phyloP scores from a whole-genome alignment of 2,113 vertebrate genomes.

The Entosphenus tridentatus region DNA sequence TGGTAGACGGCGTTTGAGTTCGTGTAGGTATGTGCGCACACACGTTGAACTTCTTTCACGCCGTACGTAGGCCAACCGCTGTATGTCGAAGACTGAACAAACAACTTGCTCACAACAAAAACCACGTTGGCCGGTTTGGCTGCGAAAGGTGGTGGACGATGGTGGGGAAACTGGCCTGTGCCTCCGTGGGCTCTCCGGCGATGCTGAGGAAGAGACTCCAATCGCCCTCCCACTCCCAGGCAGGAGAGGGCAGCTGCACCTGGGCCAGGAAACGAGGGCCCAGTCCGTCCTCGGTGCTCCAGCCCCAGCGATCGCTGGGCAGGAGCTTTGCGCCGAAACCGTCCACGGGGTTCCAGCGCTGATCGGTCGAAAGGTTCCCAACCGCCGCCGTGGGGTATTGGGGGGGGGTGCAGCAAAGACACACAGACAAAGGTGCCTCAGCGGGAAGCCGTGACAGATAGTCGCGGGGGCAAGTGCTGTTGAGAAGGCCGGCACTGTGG shows the following conservation, averaged over 20 bases:
- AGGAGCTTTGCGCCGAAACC: slow-evolving; percentile 73
- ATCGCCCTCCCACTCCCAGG: slow-evolving; percentile 93
- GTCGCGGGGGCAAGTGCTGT: not conserved
- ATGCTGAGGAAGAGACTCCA: slow-evolving; percentile 89
- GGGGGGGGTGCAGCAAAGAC: not conserved
- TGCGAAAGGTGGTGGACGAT: too few species aligned
- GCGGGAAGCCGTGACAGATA: not conserved
- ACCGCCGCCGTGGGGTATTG: not conserved
- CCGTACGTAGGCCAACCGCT: too few species aligned
- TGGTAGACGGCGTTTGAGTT: too few species aligned
- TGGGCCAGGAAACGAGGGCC: slow-evolving; percentile 44
- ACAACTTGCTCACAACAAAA: too few species aligned
- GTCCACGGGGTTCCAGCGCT: slow-evolving; percentile 90
- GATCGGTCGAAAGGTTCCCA: not conserved
- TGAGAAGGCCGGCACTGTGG: too few species aligned
- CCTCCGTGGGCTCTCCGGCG: slow-evolving; percentile 76
- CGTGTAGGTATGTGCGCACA: too few species aligned
- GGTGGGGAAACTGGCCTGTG: slow-evolving; percentile 38
- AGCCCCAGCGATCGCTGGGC: slow-evolving; percentile 89
- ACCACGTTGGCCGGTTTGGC: too few species aligned
- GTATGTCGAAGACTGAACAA: too few species aligned
- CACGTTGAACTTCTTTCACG: too few species aligned
- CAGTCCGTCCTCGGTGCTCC: slow-evolving; percentile 75
- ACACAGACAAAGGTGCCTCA: not conserved
- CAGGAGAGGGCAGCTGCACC: slow-evolving; percentile 46